Evolutionary conservation across 2,888 invertebrate species (phyloP).

Genomic region (Andrena camellia): DNA sequence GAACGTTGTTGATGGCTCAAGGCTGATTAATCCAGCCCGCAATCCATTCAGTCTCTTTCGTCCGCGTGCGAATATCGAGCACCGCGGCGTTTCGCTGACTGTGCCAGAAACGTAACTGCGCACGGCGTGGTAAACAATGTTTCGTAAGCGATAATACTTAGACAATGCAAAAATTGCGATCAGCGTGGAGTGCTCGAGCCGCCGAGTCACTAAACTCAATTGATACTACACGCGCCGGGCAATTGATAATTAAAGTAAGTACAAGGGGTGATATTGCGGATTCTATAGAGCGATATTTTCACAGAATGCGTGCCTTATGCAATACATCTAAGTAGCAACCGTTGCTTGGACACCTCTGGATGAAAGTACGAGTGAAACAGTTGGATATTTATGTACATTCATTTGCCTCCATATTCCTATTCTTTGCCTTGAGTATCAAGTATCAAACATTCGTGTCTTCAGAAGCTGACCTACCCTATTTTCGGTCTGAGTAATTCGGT

Average conservation of each 20-base stretch:
- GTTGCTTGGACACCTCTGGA: neutral
- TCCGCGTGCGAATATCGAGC: neutral
- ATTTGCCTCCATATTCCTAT: neutral
- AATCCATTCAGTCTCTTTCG: neutral
- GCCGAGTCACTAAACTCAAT: slow-evolving; percentile 16
- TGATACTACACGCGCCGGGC: neutral
- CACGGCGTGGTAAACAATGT: slow-evolving; percentile 20
- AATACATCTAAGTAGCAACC: neutral
- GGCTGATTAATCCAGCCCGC: too few species aligned
- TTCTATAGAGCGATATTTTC: neutral
- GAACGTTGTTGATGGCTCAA: too few species aligned
- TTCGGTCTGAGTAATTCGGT: neutral
- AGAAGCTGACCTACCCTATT: neutral
- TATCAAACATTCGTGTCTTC: neutral
- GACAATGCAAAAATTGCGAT: slow-evolving; percentile 22
- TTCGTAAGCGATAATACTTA: slow-evolving; percentile 19
- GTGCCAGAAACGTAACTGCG: slow-evolving; percentile 11
- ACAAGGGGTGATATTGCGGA: neutral
- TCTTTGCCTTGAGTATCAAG: too few species aligned
- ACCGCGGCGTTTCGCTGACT: slow-evolving; percentile 1
- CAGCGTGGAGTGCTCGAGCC: neutral
- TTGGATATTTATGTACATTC: neutral
- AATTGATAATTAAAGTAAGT: neutral
- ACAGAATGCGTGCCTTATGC: neutral
- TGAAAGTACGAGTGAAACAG: too few species aligned